Evolutionary conservation across 2,888 invertebrate genomes (phyloP).

Genomic region (Pyrrhosoma nymphula): DNA sequence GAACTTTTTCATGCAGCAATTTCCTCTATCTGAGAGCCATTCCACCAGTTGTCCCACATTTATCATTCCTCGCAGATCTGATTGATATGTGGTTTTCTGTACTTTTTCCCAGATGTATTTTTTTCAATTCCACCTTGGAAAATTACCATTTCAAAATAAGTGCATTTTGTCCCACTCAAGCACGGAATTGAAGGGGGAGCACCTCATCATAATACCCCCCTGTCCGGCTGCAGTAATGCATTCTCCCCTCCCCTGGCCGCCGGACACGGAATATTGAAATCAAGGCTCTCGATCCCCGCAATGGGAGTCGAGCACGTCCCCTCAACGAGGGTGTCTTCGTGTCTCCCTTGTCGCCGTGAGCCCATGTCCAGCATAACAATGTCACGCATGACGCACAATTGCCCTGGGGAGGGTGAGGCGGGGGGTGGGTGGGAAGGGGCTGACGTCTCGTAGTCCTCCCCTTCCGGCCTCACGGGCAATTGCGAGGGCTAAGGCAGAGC

Average conservation of each 20-base stretch:
- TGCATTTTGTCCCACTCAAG: background rate
- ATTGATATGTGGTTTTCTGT: background rate
- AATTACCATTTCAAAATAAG: background rate
- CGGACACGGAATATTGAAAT: conserved; percentile 33
- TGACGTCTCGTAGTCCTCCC: background rate
- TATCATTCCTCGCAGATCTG: background rate
- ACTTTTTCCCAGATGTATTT: background rate
- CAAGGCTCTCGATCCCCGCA: background rate
- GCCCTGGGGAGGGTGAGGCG: background rate
- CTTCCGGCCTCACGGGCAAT: background rate
- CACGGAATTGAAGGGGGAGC: background rate
- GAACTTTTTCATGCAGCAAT: too few relatives aligned
- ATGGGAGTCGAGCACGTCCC: too few relatives aligned
- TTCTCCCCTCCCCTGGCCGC: background rate
- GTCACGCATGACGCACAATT: background rate
- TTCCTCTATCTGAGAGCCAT: too few relatives aligned
- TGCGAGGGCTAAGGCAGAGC: background rate
- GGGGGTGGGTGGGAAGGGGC: too few relatives aligned
- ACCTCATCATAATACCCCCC: background rate
- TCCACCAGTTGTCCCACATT: background rate
- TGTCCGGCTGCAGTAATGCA: background rate
- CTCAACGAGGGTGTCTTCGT: too few relatives aligned
- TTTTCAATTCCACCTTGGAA: background rate
- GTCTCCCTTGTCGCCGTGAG: background rate
- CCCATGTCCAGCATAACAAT: background rate